Evolutionary conservation across 2,797 vertebrate species (phyloP).

Genomic region (Allobates femoralis): DNA sequence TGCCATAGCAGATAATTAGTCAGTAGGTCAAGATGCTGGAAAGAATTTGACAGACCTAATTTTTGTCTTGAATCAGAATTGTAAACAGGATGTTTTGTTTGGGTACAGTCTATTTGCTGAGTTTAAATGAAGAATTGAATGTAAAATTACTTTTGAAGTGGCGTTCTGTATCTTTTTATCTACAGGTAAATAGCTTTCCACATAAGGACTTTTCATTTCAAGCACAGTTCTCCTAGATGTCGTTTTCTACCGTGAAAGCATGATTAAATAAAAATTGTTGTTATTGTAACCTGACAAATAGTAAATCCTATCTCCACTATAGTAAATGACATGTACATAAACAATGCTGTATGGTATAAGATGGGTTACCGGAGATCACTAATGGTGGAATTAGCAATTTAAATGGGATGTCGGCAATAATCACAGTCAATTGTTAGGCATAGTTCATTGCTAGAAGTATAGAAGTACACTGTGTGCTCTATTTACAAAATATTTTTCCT

Average conservation of each 20-base stretch:
- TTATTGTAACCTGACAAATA: neutral
- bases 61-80: neutral
- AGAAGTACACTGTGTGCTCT: neutral
- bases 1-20: neutral
- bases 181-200: constrained; percentile 24
- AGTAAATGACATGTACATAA: constrained; percentile 22
- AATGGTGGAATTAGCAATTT: constrained; percentile 25
- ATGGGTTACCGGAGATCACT: neutral
- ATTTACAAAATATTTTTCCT: neutral
- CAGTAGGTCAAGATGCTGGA: constrained; percentile 15
- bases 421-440: neutral
- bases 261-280: constrained; percentile 23
- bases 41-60: constrained; percentile 36
- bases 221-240: constrained; percentile 19
- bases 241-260: neutral
- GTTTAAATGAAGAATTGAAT: constrained; percentile 33
- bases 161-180: neutral
- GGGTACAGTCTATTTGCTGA: neutral
- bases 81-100: constrained; percentile 11
- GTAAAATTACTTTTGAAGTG: constrained; percentile 18
- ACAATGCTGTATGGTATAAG: neutral
- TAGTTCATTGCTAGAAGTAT: neutral
- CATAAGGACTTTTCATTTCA: constrained; percentile 17
- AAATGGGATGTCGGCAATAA: constrained; percentile 1
- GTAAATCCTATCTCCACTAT: neutral